Evolutionary conservation across 2,888 invertebrate genomes (phyloP).

Genomic region (Pyrrhosoma nymphula): DNA sequence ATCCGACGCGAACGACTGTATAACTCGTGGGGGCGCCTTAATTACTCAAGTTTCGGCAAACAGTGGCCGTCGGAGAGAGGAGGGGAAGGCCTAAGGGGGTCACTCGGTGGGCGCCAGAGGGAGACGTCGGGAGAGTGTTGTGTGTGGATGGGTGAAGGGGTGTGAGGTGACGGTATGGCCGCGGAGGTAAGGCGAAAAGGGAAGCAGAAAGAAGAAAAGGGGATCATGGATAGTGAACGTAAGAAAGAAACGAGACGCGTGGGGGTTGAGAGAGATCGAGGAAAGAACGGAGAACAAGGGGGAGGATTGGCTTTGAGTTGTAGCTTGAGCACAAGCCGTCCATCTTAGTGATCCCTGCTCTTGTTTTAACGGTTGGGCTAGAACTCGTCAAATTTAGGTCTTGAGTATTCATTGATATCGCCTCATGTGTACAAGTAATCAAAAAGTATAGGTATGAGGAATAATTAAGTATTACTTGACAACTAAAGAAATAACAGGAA

Average conservation of each 20-base stretch:
- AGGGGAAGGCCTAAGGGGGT: background rate
- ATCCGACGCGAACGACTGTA: constrained; percentile 41
- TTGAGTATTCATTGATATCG: too few relatives aligned
- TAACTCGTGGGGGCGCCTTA: constrained; percentile 59
- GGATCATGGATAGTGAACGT: background rate
- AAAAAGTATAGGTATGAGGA: too few relatives aligned
- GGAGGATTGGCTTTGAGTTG: too few relatives aligned
- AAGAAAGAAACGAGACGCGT: background rate
- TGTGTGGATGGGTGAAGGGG: background rate
- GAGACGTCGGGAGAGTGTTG: background rate
- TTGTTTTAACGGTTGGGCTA: too few relatives aligned
- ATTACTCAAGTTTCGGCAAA: constrained; percentile 65
- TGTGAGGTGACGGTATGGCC: background rate
- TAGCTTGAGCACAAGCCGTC: too few relatives aligned
- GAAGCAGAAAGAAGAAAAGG: background rate
- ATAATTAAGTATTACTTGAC: too few relatives aligned
- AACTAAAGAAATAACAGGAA: too few relatives aligned
- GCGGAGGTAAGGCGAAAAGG: background rate
- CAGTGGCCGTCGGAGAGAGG: constrained; percentile 31
- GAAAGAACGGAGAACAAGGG: too few relatives aligned
- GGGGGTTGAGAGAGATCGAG: background rate
- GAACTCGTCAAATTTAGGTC: too few relatives aligned
- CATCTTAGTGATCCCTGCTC: too few relatives aligned
- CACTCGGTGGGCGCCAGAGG: background rate
- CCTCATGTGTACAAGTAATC: too few relatives aligned